Percentiles rank a stretch among this genome's conserved stretches.
These are phyloP conservation scores for Madoqua kirkii DNA, from an alignment of 2,113 vertebrate genomes.

Conservation along the genomic window DNA sequence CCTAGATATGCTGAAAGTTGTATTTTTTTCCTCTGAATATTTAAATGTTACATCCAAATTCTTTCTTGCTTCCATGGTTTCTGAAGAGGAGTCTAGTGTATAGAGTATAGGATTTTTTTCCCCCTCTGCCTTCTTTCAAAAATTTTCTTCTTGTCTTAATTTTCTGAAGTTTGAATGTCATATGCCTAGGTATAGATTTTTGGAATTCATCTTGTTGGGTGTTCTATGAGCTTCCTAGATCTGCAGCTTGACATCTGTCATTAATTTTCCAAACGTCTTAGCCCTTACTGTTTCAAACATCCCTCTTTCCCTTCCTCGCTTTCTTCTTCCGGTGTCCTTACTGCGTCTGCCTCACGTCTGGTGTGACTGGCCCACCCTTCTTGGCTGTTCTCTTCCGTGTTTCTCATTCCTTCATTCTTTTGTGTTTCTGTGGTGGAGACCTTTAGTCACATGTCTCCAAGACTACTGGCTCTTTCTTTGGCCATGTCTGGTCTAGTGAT, in stretches of 20 bases:
- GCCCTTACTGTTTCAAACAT: background rate
- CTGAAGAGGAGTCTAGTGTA: background rate
- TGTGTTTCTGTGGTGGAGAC: background rate
- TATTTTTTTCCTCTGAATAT: background rate
- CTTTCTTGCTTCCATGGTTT: background rate
- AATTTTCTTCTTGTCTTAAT: background rate
- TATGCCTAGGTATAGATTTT: background rate
- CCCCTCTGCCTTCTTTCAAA: background rate
- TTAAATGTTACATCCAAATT: background rate
- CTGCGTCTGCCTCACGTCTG: background rate
- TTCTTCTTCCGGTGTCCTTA: background rate
- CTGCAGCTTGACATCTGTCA: background rate
- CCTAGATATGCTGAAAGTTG: background rate
- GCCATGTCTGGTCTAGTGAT: background rate
- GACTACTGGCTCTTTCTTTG: background rate
- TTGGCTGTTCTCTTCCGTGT: background rate
- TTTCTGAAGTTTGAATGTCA: background rate
- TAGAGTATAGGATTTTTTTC: background rate
- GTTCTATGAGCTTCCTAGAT: background rate
- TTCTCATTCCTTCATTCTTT: background rate
- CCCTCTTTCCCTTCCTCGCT: too few relatives aligned
- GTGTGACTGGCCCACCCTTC: background rate
- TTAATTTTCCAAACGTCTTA: background rate
- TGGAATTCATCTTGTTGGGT: background rate
- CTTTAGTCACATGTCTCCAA: background rate